These are phyloP conservation scores for Thaumatotibia leucotreta DNA, from an alignment of 1,140 invertebrate genomes.

Conservation along the genomic window DNA sequence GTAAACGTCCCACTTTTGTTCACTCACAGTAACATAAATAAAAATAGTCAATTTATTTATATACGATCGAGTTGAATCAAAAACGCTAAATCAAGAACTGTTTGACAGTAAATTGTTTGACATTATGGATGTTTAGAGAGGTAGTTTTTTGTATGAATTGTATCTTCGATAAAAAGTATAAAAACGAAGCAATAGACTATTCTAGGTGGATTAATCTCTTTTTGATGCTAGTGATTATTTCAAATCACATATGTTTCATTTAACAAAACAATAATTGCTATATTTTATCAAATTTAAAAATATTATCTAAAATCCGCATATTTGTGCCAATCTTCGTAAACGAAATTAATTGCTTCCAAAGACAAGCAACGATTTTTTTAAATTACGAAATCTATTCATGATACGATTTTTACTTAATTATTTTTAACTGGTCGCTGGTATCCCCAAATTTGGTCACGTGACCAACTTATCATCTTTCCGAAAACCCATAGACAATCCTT, in stretches of 20 bases:
- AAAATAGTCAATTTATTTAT: neutral
- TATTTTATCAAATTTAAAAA: no score
- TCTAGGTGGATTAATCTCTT: no score
- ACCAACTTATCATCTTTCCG: constrained; percentile 25
- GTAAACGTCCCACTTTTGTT: neutral
- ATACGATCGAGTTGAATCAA: neutral
- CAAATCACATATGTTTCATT: neutral
- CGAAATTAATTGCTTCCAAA: neutral
- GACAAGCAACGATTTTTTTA: neutral
- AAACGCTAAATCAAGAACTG: neutral
- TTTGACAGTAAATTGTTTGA: neutral
- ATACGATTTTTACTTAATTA: neutral
- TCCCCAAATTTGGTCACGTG: constrained; percentile 45
- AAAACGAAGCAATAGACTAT: no score
- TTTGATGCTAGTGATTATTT: no score
- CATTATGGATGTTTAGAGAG: neutral
- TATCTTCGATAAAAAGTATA: no score
- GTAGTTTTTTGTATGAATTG: neutral
- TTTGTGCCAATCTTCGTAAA: neutral
- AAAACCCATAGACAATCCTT: constrained; percentile 61
- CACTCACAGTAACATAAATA: neutral
- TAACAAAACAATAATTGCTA: no score
- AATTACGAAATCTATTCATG: neutral
- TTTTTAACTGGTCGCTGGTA: constrained; percentile 22
- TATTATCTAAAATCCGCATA: constrained; percentile 16